phyloP scores from a whole-genome alignment of 2,113 vertebrate genomes.

The Condylura cristata region DNA sequence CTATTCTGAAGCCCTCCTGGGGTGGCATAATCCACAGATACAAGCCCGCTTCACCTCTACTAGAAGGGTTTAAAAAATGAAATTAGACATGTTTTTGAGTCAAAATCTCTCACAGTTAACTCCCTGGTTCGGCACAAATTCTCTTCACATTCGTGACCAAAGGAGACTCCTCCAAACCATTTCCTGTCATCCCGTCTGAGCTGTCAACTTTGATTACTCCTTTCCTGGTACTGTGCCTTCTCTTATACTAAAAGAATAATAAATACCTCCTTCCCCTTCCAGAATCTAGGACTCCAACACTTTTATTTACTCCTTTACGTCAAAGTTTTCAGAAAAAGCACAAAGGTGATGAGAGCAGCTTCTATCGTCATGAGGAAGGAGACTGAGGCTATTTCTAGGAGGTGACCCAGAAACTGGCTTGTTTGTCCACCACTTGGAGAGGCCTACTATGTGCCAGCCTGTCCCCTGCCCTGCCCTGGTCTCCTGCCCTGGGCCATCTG shows the following conservation, averaged over 20 bases:
- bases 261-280: conserved; percentile 69
- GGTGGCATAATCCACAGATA: conserved; percentile 84
- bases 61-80: conserved; percentile 86
- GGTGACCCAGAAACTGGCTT: conserved; percentile 55
- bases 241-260: conserved; percentile 80
- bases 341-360: background rate
- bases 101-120: conserved; percentile 84
- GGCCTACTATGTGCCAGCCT: background rate
- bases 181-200: conserved; percentile 84
- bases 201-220: conserved; percentile 85
- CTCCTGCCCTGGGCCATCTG: background rate
- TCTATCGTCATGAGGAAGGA: background rate
- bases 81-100: conserved; percentile 90
- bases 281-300: conserved; percentile 65
- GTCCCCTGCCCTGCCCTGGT: background rate
- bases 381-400: conserved; percentile 25
- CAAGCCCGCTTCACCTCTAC: conserved; percentile 87
- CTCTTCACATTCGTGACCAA: conserved; percentile 82
- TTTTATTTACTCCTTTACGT: conserved; percentile 46
- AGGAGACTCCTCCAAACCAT: conserved; percentile 85
- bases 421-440: background rate
- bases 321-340: conserved; percentile 67
- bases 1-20: conserved; percentile 84
- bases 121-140: conserved; percentile 82
- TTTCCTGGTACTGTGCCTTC: conserved; percentile 77